Base-by-base conservation (phyloP, 1,140 invertebrate species). In the Druon quercuslanigerum region DNA sequence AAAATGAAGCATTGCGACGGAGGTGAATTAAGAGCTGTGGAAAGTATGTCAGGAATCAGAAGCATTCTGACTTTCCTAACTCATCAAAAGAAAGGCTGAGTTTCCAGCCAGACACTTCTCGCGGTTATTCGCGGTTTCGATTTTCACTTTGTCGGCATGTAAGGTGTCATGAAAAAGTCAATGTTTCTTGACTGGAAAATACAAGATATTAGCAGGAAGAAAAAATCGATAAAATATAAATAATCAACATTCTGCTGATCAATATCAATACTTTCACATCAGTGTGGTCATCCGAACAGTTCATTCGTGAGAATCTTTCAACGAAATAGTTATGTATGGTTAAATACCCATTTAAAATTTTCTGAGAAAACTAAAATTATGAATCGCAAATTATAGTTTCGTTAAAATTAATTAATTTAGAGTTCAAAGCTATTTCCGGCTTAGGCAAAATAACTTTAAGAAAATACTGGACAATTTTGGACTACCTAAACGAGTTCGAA, bases 21-120 rank as follows among this genome's bases (percentile, higher is more conserved):
- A 46, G 56, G 73, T 71, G 71, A 77, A 77, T 72, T 71, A 79
- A 71, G 75, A 71, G 20, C 50, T 71, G 60, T 75, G 71, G 78
- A 84, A 85, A 85, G 83, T 86, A 80, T 83, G 81, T 83, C 81
- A 82, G 72, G 79, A 82, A 83, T 81, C 77, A 81, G 78, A 85
- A 80, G 76, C 78, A 83, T 84, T 81, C 76, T 66, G 81, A 83
- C 83, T 86, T 83, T 83, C 75, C 74, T 83, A 75, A 77, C 57
- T 71, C 71, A 60, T 71, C 76, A 66, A 79, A 82, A 82, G 73
- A 82, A 73, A 74, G 79, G 73, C 76, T 70, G 71, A 72, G 78
- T 83, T 79, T 73, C 75, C 73, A 52, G 75, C n/a, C 76, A 71
- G 70, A 66, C 72, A 79, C 80, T 79, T 75, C 51, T 73, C 52